Evolutionary conservation across 2,797 vertebrate genomes (phyloP).

Genomic region (Sternotherus odoratus): DNA sequence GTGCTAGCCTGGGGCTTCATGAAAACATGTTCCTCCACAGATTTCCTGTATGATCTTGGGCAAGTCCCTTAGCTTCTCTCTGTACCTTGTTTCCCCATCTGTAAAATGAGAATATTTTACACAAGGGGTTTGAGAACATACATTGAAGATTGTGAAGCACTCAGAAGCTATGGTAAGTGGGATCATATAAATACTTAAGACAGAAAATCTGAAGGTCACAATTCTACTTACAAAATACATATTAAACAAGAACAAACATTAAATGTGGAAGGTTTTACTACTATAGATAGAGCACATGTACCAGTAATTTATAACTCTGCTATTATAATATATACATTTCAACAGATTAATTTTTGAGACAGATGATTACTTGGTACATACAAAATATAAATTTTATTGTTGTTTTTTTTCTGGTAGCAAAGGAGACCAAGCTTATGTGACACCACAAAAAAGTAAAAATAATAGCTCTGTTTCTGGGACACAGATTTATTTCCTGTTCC

Average conservation of each 20-base stretch:
- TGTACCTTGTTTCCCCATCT: not conserved
- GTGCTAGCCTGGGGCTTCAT: not conserved
- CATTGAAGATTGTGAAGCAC: not conserved
- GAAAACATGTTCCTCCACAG: not conserved
- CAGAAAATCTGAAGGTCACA: not conserved
- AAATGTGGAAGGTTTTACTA: not conserved
- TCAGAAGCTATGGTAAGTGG: too few species aligned
- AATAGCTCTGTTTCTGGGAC: not conserved
- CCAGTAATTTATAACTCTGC: not conserved
- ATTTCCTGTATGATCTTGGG: not conserved
- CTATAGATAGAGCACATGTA: not conserved
- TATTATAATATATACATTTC: not conserved
- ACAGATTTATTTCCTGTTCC: not conserved
- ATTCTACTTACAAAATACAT: not conserved
- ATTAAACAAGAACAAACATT: not conserved
- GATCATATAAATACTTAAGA: not conserved
- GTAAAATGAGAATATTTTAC: not conserved
- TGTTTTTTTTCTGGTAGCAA: not conserved
- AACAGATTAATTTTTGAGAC: not conserved
- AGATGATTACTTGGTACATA: not conserved
- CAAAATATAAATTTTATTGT: not conserved
- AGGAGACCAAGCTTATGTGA: rapidly evolving
- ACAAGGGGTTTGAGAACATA: not conserved
- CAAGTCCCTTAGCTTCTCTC: not conserved
- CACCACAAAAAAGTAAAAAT: not conserved